Conservation (phyloP, 2,113 vertebrate genomes). For the Coptodon bakossiorum region DNA sequence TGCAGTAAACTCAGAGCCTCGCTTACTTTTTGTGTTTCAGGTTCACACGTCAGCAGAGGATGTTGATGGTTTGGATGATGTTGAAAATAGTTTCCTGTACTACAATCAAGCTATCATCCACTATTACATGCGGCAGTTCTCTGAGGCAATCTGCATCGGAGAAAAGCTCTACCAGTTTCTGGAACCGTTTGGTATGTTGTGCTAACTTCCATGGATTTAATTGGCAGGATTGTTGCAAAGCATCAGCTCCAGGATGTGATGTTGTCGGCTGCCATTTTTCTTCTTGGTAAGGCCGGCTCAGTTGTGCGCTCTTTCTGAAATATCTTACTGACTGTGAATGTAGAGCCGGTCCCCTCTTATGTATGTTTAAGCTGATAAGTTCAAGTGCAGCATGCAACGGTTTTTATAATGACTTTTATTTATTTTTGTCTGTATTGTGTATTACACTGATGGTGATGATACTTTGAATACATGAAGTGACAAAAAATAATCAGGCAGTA, state of each 20-base stretch:
- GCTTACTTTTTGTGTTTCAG: slow-evolving; percentile 43
- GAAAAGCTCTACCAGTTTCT: slow-evolving; percentile 97
- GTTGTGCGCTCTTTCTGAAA: neutral
- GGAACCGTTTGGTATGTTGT: slow-evolving; percentile 91
- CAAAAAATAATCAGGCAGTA: neutral
- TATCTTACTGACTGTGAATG: neutral
- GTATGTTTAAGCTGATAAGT: neutral
- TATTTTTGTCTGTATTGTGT: neutral
- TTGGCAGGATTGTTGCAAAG: neutral
- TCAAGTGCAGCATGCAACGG: neutral
- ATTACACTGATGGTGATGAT: neutral
- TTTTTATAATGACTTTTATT: neutral
- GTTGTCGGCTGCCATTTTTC: neutral
- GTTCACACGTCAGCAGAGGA: slow-evolving; percentile 91
- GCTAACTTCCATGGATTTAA: neutral
- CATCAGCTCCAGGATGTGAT: neutral
- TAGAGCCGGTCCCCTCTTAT: neutral
- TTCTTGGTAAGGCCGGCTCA: neutral
- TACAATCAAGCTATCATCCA: slow-evolving; percentile 96
- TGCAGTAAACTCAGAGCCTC: neutral
- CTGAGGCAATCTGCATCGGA: slow-evolving; percentile 89
- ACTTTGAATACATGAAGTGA: neutral
- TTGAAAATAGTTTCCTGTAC: slow-evolving; percentile 93
- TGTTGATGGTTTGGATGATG: slow-evolving; percentile 93
- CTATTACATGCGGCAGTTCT: slow-evolving; percentile 91